Evolutionary conservation across 1,140 invertebrate genomes (phyloP).

Genomic region (Tetragonula clypearis): DNA sequence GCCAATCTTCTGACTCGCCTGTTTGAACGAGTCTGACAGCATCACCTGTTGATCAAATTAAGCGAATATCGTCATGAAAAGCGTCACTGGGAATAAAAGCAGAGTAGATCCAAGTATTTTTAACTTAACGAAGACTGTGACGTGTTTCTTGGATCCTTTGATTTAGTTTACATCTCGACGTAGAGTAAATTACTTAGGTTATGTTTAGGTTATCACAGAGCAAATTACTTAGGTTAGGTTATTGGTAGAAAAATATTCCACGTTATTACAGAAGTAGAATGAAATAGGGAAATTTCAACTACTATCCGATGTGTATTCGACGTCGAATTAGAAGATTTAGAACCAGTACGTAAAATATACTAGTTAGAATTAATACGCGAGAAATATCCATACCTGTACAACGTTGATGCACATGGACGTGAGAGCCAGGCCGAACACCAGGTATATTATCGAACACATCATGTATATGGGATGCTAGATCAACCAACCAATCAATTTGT

Average conservation of each 20-base stretch:
- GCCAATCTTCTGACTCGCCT: slow-evolving; percentile 92
- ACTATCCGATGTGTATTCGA: background rate
- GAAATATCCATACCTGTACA: slow-evolving; percentile 88
- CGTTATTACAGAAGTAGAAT: background rate
- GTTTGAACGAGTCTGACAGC: slow-evolving; percentile 91
- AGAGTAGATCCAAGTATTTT: background rate
- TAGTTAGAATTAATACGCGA: too few species aligned
- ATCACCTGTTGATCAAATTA: slow-evolving; percentile 81
- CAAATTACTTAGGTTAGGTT: too few species aligned
- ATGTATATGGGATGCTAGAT: slow-evolving; percentile 92
- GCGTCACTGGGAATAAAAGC: background rate
- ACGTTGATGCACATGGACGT: slow-evolving; percentile 99
- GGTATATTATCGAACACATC: slow-evolving; percentile 95
- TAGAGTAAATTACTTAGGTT: too few species aligned
- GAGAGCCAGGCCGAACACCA: slow-evolving; percentile 96
- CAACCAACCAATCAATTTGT: slow-evolving; percentile 63
- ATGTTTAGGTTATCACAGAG: too few species aligned
- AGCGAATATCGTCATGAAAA: too few species aligned
- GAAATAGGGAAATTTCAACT: background rate
- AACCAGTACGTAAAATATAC: too few species aligned
- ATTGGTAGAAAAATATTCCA: background rate
- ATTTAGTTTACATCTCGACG: background rate
- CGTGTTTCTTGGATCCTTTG: background rate
- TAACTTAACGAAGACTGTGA: background rate
- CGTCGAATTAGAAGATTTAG: background rate